These are phyloP conservation scores for Hyperopisus bebe DNA, from an alignment of 2,113 vertebrate species.

Conservation along the genomic window DNA sequence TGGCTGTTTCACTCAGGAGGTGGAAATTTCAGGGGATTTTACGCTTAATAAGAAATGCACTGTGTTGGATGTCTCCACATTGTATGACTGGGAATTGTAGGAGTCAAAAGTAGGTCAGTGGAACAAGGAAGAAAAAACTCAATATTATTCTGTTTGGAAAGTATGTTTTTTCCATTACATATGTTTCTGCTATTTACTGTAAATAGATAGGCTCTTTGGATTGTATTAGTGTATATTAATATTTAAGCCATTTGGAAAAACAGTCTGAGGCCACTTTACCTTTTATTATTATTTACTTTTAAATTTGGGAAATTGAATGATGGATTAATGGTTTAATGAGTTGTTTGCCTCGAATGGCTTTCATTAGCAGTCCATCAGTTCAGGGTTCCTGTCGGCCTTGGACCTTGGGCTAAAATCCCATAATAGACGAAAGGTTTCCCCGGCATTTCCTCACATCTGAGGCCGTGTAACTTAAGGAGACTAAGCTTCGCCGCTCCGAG, in stretches of 20 bases:
- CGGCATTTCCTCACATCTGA: constrained; percentile 11
- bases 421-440: neutral
- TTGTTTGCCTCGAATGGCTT: neutral
- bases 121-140: neutral
- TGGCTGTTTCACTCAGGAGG: neutral
- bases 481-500: constrained; percentile 15
- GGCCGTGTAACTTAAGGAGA: constrained; percentile 17
- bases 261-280: neutral
- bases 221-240: neutral
- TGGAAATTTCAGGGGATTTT: neutral
- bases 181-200: neutral
- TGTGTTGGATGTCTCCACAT: neutral
- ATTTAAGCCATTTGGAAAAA: neutral
- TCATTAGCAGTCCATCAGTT: neutral
- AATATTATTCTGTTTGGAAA: neutral
- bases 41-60: neutral
- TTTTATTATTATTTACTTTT: constrained; percentile 5
- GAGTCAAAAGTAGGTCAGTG: neutral
- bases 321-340: constrained; percentile 5
- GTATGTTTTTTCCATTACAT: neutral
- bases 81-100: neutral
- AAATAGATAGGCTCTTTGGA: neutral
- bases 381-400: neutral
- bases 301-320: neutral
- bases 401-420: neutral